phyloP scores from a whole-genome alignment of 2,113 vertebrate species.

The Phaethon lepturus region DNA sequence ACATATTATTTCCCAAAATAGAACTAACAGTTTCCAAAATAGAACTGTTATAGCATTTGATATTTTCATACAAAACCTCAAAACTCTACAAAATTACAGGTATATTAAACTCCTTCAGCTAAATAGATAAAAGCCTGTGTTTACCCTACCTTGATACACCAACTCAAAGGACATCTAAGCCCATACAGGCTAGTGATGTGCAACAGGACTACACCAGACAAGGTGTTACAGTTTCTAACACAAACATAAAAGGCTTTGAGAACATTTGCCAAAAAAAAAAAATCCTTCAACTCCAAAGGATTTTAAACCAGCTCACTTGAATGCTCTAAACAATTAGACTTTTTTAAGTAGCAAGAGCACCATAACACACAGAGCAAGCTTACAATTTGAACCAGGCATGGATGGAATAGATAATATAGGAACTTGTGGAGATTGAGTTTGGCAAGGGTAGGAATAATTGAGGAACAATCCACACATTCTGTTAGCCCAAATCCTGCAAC shows the following conservation, averaged over 20 bases:
- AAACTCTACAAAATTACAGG: not conserved
- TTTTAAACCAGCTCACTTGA: not conserved
- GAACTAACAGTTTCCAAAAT: not conserved
- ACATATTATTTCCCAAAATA: not conserved
- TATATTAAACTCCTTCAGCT: not conserved
- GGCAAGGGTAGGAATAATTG: fast-evolving
- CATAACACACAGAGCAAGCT: not conserved
- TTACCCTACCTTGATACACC: not conserved
- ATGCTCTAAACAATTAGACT: not conserved
- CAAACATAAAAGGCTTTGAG: fast-evolving
- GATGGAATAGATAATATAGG: fast-evolving
- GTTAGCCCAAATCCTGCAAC: not conserved
- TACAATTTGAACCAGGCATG: too few species aligned
- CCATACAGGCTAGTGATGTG: fast-evolving
- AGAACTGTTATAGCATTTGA: fast-evolving
- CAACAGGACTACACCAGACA: fast-evolving
- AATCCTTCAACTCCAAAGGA: not conserved
- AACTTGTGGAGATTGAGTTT: fast-evolving
- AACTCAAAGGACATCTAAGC: not conserved
- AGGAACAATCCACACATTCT: not conserved
- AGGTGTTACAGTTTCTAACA: fast-evolving
- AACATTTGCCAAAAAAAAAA: not conserved
- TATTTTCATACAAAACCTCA: not conserved
- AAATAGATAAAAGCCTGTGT: fast-evolving
- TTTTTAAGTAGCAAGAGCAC: not conserved